A percentile compares a stretch with the other conserved stretches of the same genome.
phyloP scores from a whole-genome alignment of 1,140 invertebrate species.

The Pygmarrhopalites habei region DNA sequence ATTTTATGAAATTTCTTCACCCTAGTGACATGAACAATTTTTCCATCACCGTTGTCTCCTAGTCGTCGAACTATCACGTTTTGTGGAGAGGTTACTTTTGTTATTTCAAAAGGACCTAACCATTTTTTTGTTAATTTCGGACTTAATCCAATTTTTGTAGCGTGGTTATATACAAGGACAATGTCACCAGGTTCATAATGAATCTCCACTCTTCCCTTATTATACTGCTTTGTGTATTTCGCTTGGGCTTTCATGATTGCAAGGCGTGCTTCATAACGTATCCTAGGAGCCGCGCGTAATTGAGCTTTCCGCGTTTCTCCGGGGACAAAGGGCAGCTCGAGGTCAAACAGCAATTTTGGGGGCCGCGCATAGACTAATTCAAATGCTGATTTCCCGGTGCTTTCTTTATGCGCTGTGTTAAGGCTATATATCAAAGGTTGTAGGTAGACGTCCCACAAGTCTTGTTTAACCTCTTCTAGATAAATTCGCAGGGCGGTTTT shows the following conservation, averaged over 20 bases:
- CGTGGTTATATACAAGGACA: neutral
- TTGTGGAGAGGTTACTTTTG: no score
- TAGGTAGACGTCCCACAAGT: neutral
- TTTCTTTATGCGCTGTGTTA: neutral
- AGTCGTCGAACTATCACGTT: neutral
- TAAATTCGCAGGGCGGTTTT: neutral
- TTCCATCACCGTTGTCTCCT: neutral
- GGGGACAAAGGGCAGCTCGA: neutral
- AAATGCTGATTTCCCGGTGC: neutral
- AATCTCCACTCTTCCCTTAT: neutral
- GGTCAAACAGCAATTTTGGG: neutral
- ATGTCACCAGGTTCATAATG: neutral
- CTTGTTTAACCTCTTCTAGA: neutral
- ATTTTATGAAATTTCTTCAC: neutral
- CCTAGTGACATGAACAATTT: neutral
- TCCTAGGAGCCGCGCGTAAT: neutral
- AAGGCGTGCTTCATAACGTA: neutral
- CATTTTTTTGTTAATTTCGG: neutral
- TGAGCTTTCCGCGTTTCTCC: neutral
- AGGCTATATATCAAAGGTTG: slow-evolving; percentile 1
- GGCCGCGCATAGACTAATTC: neutral
- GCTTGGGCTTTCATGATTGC: neutral
- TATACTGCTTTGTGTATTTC: neutral
- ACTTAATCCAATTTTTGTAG: neutral
- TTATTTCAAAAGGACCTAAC: neutral